A percentile compares a stretch with the other conserved stretches of the same genome.
Evolutionary conservation across 2,797 vertebrate genomes (phyloP).

Genomic region (Mus minutoides): DNA sequence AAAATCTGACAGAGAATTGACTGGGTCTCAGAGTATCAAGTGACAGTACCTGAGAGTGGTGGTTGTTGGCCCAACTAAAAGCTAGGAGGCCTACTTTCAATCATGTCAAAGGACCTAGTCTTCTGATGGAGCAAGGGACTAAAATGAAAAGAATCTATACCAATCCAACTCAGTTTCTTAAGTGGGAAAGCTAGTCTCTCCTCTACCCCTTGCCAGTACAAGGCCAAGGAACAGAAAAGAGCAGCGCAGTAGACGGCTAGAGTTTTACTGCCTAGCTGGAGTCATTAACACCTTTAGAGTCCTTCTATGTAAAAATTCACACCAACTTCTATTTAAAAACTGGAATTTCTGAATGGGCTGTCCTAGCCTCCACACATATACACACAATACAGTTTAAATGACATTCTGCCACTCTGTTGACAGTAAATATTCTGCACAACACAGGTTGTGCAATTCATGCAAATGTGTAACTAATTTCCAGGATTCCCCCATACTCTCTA

Average conservation of each 20-base stretch:
- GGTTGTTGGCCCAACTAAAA: neutral
- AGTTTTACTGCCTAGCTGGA: constrained; percentile 9
- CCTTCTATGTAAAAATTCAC: constrained; percentile 3
- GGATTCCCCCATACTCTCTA: neutral
- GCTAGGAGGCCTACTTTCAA: constrained; percentile 31
- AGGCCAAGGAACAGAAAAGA: neutral
- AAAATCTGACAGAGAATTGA: constrained; percentile 39
- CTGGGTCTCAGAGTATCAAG: neutral
- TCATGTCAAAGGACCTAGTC: neutral
- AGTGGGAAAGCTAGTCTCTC: constrained; percentile 25
- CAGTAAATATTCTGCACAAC: neutral
- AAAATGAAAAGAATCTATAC: neutral
- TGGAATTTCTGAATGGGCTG: constrained; percentile 24
- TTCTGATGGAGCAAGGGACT: neutral
- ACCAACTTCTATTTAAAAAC: constrained; percentile 25
- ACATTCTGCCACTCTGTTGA: constrained; percentile 10
- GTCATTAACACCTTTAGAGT: neutral
- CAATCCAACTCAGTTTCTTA: constrained; percentile 20
- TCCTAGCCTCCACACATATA: neutral
- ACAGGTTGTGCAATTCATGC: neutral
- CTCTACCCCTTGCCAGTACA: neutral
- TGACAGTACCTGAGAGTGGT: neutral
- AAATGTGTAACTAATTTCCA: constrained; percentile 22
- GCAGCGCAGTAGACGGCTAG: neutral
- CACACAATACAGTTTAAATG: neutral